Percentiles rank a stretch among this genome's conserved stretches.
Evolutionary conservation across 2,888 invertebrate species (phyloP).

Genomic region (Caenorhabditis zanzibari): DNA sequence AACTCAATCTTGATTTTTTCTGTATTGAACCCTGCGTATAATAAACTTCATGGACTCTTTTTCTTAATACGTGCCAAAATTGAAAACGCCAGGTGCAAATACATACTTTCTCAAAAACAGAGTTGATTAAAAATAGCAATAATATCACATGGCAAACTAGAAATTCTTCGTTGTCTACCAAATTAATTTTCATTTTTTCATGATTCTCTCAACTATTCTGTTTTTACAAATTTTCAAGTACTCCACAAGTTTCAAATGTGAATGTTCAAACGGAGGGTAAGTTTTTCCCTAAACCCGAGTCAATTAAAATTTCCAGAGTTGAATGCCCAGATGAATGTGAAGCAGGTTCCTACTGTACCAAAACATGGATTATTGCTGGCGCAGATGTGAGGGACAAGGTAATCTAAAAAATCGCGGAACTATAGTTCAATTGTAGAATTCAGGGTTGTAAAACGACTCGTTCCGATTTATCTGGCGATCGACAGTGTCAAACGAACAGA

Average conservation of each 20-base stretch:
- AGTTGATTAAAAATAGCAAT: neutral
- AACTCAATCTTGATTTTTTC: neutral
- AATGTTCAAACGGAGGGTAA: neutral
- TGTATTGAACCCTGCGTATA: too few species aligned
- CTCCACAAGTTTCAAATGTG: neutral
- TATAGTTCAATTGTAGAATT: neutral
- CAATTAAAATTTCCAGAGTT: neutral
- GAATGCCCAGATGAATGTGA: neutral
- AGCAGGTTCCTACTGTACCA: conserved; percentile 15
- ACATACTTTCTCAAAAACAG: too few species aligned
- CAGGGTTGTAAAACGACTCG: conserved; percentile 30
- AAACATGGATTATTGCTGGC: conserved; percentile 24
- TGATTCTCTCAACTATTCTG: neutral
- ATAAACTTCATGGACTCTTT: too few species aligned
- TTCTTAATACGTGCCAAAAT: neutral
- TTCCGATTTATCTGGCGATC: conserved; percentile 3
- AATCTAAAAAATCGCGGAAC: neutral
- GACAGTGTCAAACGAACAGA: conserved; percentile 24
- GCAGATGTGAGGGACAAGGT: conserved; percentile 28
- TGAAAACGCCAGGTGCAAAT: too few species aligned
- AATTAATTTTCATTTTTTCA: neutral
- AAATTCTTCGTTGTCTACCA: too few species aligned
- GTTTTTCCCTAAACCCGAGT: neutral
- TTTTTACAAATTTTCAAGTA: neutral
- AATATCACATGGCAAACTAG: too few species aligned